Evolutionary conservation across 2,113 vertebrate genomes (phyloP), one percentile per base, ranked within the genome.

Genomic region (Neofelis nebulosa): DNA sequence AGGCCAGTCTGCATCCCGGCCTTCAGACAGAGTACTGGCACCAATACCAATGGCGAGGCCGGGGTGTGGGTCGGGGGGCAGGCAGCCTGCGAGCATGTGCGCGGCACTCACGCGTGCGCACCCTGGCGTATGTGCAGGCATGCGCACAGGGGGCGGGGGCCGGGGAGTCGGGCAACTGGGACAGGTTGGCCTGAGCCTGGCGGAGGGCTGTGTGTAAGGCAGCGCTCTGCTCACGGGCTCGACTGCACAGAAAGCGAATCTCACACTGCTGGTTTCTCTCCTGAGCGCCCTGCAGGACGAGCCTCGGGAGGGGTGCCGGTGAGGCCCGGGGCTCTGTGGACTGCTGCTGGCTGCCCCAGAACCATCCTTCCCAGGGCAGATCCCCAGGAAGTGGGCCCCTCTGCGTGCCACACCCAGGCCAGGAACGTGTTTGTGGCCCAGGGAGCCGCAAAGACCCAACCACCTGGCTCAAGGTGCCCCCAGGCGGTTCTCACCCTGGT

Each of bases 21-120:
- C n/a, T 74, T 86, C 89, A 33, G 38, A 95, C 86, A 36, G 61
- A 94, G 78, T 36, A 48, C 85, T 68, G 89, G 95, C 74, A 61
- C 91, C 66, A 79, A 73, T 11, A 57, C 50, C 15, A 3, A 78
- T 0, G 2, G 88, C 23, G 1, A 52, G 85, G 45, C 73, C 33
- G 41, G 83, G 61, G 31, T 27, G 86, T 16, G 41, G 87, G 33
- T 29, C 12, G 0, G 61, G n/a, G 23, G 25, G 41, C 74, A 63
- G 92, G 31, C 1, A 7, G 69, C 68, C 21, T 33, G 33, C 25
- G 38, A 25, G 48, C 7, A 0, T 5, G 6, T 3, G 29, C 1
- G 2, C 36, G 36, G 23, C 21, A 23, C 71, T 12, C 23, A 21
- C 38, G 4, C 18, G 33, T 50, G 48, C 29, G 41, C 6, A 31